A percentile compares a stretch with the other conserved stretches of the same genome.
Conservation (phyloP, 2,113 vertebrate genomes). For the Labrus mixtus region DNA sequence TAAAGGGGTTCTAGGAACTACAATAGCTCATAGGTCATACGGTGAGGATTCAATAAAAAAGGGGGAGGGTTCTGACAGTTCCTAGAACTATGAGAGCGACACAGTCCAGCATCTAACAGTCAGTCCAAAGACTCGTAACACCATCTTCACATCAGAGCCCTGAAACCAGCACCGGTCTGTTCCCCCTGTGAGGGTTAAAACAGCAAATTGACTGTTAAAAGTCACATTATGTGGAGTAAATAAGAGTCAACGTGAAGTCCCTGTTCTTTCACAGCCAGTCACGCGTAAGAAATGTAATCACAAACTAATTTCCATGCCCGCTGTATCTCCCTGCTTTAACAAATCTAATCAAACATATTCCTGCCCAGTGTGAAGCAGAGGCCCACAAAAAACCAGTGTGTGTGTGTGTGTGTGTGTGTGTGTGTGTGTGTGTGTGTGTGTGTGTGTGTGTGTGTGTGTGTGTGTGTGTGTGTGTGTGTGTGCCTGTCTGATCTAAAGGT, state of each 20-base stretch:
- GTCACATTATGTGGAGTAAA: slow-evolving; percentile 30
- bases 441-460: too few species aligned
- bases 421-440: slow-evolving; percentile 16
- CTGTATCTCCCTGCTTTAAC: slow-evolving; percentile 57
- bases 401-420: slow-evolving; percentile 25
- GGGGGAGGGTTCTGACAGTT: too few species aligned
- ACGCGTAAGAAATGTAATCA: slow-evolving; percentile 46
- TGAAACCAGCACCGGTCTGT: too few species aligned
- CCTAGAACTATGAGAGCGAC: too few species aligned
- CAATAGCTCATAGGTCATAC: too few species aligned
- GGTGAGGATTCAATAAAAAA: too few species aligned
- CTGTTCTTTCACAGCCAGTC: slow-evolving; percentile 47
- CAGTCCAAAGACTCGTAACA: too few species aligned
- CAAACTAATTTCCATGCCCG: slow-evolving; percentile 59
- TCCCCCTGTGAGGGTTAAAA: slow-evolving; percentile 14
- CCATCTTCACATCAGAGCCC: background rate
- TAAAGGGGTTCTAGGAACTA: too few species aligned
- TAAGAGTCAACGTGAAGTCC: slow-evolving; percentile 34
- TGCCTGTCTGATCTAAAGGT: slow-evolving; percentile 37
- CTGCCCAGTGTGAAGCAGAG: too few species aligned
- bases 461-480: slow-evolving; percentile 26
- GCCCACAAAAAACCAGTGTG: slow-evolving; percentile 23
- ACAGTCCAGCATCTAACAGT: too few species aligned
- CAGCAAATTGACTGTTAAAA: slow-evolving; percentile 32
- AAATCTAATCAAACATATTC: slow-evolving; percentile 58